phyloP scores from a whole-genome alignment of 1,140 invertebrate species.

The Riptortus pedestris region DNA sequence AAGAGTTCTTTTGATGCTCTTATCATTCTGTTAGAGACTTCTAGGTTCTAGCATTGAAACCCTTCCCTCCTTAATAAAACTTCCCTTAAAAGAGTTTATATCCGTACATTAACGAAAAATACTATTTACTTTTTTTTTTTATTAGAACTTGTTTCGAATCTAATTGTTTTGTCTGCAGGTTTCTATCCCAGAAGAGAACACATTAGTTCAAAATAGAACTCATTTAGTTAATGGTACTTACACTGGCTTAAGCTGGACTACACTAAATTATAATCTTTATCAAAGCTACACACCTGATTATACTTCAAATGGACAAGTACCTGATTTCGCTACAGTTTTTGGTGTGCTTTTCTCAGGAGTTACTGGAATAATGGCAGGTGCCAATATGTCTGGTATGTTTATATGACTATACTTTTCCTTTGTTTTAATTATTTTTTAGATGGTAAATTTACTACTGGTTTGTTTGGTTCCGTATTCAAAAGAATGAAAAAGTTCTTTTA shows the following conservation, averaged over 20 bases:
- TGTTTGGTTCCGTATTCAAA: no score
- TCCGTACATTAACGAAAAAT: no score
- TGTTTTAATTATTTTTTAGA: constrained; percentile 23
- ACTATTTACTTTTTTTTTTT: no score
- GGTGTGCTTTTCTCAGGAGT: constrained; percentile 90
- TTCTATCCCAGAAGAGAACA: constrained; percentile 59
- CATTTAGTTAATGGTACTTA: constrained; percentile 51
- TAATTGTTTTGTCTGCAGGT: no score
- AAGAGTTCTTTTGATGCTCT: no score
- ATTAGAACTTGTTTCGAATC: no score
- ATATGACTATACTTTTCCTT: not conserved
- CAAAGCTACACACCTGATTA: constrained; percentile 77
- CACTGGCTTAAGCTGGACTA: constrained; percentile 64
- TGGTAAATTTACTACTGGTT: no score
- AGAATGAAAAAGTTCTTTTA: no score
- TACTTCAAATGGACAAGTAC: constrained; percentile 52
- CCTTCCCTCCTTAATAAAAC: no score
- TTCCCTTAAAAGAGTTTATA: no score
- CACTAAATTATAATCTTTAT: constrained; percentile 66
- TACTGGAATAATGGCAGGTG: constrained; percentile 98
- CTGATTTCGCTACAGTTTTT: constrained; percentile 86
- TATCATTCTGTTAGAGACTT: no score
- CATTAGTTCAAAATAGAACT: constrained; percentile 47
- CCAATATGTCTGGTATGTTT: constrained; percentile 89
- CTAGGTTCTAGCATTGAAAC: no score